Evolutionary conservation across 1,140 invertebrate species (phyloP).

Genomic region (Ectropis grisescens): DNA sequence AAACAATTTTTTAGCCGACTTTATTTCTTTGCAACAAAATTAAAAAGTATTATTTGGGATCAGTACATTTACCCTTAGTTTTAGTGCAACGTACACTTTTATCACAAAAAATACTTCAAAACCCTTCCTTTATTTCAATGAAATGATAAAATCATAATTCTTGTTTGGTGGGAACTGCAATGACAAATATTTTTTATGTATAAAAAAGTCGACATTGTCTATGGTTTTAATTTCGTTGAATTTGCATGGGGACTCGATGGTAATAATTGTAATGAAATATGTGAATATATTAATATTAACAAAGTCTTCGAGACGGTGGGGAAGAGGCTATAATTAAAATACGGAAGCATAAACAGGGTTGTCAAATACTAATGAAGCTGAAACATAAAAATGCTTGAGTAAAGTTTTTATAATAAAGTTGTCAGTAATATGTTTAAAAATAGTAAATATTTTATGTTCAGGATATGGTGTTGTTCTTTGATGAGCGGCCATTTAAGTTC

Average conservation of each 20-base stretch:
- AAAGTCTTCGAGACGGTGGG: slow-evolving; percentile 52
- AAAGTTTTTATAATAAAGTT: too few species aligned
- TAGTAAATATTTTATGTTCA: too few species aligned
- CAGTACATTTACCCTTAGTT: too few species aligned
- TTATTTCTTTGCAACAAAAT: too few species aligned
- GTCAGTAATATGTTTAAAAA: too few species aligned
- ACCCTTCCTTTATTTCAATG: neutral
- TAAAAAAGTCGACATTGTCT: slow-evolving; percentile 45
- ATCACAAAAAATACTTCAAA: neutral
- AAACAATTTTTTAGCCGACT: too few species aligned
- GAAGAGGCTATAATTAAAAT: slow-evolving; percentile 58
- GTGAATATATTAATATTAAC: slow-evolving; percentile 54
- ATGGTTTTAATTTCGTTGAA: slow-evolving; percentile 43
- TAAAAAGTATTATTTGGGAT: too few species aligned
- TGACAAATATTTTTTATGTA: slow-evolving; percentile 40
- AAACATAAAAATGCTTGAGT: too few species aligned
- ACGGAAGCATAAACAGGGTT: slow-evolving; percentile 32
- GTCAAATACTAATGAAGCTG: slow-evolving; percentile 4
- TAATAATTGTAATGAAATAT: slow-evolving; percentile 49
- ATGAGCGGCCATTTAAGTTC: too few species aligned
- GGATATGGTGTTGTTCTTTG: too few species aligned
- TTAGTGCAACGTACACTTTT: too few species aligned
- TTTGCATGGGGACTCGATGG: slow-evolving; percentile 45
- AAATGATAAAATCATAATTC: slow-evolving; percentile 6
- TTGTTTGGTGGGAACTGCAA: slow-evolving; percentile 43